Conservation (phyloP, 2,113 vertebrate species). For the Sarotherodon lohbergeri region DNA sequence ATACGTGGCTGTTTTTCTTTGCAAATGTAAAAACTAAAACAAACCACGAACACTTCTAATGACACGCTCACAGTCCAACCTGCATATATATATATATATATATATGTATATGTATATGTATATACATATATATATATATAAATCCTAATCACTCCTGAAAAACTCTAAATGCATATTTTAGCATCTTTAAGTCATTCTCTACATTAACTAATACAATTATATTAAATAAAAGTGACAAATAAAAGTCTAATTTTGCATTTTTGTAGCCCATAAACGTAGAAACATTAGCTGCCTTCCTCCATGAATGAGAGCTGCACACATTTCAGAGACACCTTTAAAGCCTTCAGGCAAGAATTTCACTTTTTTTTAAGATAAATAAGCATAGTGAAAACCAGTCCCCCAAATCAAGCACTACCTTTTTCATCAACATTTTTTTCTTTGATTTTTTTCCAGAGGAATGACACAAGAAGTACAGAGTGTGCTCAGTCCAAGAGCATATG, state of each 20-base stretch:
- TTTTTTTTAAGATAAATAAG: fast-evolving
- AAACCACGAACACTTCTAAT: no score
- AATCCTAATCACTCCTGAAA: background rate
- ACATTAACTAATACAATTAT: background rate
- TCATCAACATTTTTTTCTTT: background rate
- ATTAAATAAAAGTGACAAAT: fast-evolving
- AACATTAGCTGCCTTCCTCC: background rate
- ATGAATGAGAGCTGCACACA: background rate
- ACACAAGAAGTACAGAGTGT: background rate
- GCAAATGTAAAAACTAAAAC: background rate
- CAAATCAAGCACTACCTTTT: background rate
- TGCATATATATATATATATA: background rate
- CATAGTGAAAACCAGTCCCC: background rate
- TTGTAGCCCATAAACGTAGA: background rate
- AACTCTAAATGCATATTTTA: background rate
- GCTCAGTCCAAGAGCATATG: background rate
- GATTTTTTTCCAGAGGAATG: background rate
- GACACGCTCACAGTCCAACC: background rate
- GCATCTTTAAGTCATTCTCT: background rate
- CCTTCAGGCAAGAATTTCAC: background rate
- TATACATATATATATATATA: background rate
- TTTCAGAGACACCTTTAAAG: background rate
- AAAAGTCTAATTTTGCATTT: fast-evolving
- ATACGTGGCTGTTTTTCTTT: background rate
- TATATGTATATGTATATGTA: no score